These are phyloP conservation scores for Hydractinia symbiolongicarpus DNA, from an alignment of 30 jellyfish, hydroid and myxozoan genomes.

Conservation along the genomic window DNA sequence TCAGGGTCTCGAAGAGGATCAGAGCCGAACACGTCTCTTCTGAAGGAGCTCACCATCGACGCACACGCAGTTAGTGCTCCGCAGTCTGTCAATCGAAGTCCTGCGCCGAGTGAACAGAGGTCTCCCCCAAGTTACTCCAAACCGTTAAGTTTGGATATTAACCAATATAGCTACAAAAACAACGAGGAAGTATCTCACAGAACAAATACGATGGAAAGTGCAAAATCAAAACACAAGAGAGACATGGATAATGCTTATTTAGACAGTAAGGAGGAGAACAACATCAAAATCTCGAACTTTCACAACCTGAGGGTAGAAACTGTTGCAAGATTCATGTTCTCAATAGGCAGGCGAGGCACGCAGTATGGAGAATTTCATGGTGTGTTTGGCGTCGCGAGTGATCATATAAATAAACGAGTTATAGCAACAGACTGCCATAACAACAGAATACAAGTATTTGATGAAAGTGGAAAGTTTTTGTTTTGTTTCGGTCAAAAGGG, in stretches of 20 bases:
- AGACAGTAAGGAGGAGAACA: too few relatives aligned
- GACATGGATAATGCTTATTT: too few relatives aligned
- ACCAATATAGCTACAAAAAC: too few relatives aligned
- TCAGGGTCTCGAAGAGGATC: not conserved
- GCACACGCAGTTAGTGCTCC: not conserved
- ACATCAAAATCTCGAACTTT: too few relatives aligned
- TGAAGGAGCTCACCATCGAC: not conserved
- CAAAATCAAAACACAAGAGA: too few relatives aligned
- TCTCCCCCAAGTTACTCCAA: slow-evolving; percentile 4
- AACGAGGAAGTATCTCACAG: too few relatives aligned
- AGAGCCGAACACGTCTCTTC: not conserved
- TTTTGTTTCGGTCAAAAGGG: slow-evolving; percentile 84
- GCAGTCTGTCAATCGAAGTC: slow-evolving; percentile 10
- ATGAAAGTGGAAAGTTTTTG: slow-evolving; percentile 77
- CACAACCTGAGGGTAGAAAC: too few relatives aligned
- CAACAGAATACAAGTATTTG: slow-evolving; percentile 87
- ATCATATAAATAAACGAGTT: slow-evolving; percentile 58
- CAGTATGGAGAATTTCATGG: slow-evolving; percentile 84
- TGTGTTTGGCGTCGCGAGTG: slow-evolving; percentile 82
- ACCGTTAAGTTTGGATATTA: not conserved
- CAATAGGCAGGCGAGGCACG: slow-evolving; percentile 81
- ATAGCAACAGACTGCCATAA: slow-evolving; percentile 86
- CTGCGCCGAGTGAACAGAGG: not conserved
- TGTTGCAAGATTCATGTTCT: slow-evolving; percentile 24
- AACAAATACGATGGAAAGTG: too few relatives aligned